Evolutionary conservation across 64 coral and sea anemone genomes (phyloP), one percentile per base, ranked within the genome.

Genomic region (Actinia equina): DNA sequence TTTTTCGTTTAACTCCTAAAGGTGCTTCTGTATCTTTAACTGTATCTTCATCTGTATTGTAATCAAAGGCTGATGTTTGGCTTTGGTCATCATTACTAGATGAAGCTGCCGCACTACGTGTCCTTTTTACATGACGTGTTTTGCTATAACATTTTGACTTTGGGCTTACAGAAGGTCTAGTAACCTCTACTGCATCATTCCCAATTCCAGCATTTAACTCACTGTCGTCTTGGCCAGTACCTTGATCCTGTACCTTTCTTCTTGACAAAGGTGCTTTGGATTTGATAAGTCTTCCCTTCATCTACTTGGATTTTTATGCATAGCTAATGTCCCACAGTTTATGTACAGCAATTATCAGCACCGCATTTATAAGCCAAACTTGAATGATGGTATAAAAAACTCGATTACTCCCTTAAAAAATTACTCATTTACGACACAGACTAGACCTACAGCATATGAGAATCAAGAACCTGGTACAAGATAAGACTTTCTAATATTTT

Each of bases 41-140:
- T 18, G 54, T 43, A 41, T 43, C 53, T 52, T 53, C 59, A 30
- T 85, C 83, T 85, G 83, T 61, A 53, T 85, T 53, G 17, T 85
- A 85, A 59, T 85, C 83, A 61, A 59, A 85, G 3, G 83, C 83
- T 52, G 78, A 80, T 51, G 42, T 52, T 46, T 80, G 78, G 46
- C 6, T 22, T 80, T 46, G 43, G 14, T 49, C 78, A 46, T 52
- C 46, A 80, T 52, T 52, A 80, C 42, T 80, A 11, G 78, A 49
- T 6, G 43, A 49, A 46, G 43, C 43, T n/a, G n/a, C 15, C 14
- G 44, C 18, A 19, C 44, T 17, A 18, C 65, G 25, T 79, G 14
- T n/a, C 20, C 0, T 67, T 67, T 4, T 8, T 7, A 67, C 30
- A 12, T 44, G 7, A 80, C 46, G 5, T 23, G 44, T 80, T 80